Base-by-base conservation (phyloP, 2,888 invertebrate genomes). In the Panzeria rudis region DNA sequence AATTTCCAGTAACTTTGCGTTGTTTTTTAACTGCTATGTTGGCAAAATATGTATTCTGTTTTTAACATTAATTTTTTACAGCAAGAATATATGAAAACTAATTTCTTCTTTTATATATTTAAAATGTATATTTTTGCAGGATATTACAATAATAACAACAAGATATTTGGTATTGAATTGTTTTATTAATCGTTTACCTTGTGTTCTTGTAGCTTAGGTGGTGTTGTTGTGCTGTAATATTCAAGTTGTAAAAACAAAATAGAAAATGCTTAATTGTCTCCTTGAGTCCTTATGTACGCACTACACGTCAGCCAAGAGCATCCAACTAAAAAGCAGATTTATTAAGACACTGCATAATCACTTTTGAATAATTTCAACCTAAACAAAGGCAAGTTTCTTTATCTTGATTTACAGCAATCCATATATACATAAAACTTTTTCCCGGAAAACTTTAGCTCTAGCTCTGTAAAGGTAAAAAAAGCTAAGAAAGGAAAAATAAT, bases 131-230 rank as follows among this genome's bases (percentile, higher is more conserved):
- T 73, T 73, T 80, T 80, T 80, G 73, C 80, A 80, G 80, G 66
- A 59, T 66, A 64, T 64, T 35, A 62, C 35, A 62, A 54, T 38
- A 72, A 72, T 69, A 78, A 77, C 56, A 77, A 79, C 56, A 77
- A 79, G 61, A 71, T 71, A 62, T 71, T 62, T 52, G 71, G 41
- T 71, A 71, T 83, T 83, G 54, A 79, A 79, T 56, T 77, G 61
- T 52, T 78, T 78, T 86, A 86, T 87, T 87, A 87, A 88, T 88
- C 62, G 87, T 88, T 89, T 88, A 88, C 77, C 71, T 89, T 88
- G 88, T 87, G 86, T 92, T 93, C 59, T 90, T 98, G 97, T 98
- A 98, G 89, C 89, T 89, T 89, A 89, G 89, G 89, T 89, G 88
- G 88, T 87, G 88, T 88, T 82, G 85, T 85, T 82, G 85, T 85